Base-by-base conservation (phyloP, 2,797 vertebrate species). In the Sylvia borin region DNA sequence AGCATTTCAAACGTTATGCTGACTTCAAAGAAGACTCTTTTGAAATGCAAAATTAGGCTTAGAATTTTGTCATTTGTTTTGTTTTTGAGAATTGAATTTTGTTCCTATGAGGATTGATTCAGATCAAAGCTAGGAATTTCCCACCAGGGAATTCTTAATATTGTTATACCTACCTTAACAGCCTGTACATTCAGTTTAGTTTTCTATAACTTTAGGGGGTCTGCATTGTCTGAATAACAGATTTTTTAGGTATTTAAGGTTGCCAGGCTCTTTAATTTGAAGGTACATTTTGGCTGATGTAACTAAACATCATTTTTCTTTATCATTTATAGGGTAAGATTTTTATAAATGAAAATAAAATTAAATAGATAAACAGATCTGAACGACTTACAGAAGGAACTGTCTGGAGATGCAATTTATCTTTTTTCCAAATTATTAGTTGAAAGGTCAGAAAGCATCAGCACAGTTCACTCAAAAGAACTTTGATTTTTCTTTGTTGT, bases 81-180 rank as follows among this genome's bases (percentile, higher is more conserved):
- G 9, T 50, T 32, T 54, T 32, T 54, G 53, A 89, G 40, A 88
- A 65, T 38, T 60, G 4, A 0, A 2, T 73, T 73, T 74, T 84
- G 43, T 21, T 57, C 75, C 76, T 65, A 16, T 58, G 68, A 75
- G 15, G 31, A 26, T 25, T 66, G 19, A 53, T 53, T 95, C 58
- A 72, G 34, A 81, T 50, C 51, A 94, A 85, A 88, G 47, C 26
- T 79, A 29, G 42, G 93, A 48, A 82, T 93, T 96, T 94, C 18
- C 21, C 13, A 78, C 19, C 18, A 51, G 29, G 16, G 3, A 15
- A 68, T 95, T 45, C 48, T 80, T 87, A 75, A 60, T 78, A 57
- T 66, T 72, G 12, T 64, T 54, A 75, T 66, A 19, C 8, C n/a
- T 85, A 16, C 19, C 27, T 36, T 73, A 79, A 79, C 2, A 83